phyloP scores from a whole-genome alignment of 1,140 invertebrate genomes.

The Aradophagus sp. region DNA sequence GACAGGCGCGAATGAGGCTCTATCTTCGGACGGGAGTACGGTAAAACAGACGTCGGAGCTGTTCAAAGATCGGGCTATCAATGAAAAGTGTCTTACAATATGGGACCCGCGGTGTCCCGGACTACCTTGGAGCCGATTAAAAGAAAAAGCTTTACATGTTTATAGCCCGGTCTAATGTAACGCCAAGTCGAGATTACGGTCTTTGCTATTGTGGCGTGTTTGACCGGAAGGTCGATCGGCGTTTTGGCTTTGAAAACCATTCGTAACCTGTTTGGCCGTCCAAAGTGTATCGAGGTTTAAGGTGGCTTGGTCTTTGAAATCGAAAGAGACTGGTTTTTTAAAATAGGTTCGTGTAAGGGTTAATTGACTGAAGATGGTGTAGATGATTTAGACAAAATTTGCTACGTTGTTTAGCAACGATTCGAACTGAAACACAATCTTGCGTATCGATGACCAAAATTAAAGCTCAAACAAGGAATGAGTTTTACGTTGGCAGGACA shows the following conservation, averaged over 20 bases:
- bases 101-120: conserved; percentile 55
- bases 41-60: conserved; percentile 23
- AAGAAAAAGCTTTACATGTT: conserved; percentile 35
- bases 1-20: conserved; percentile 28
- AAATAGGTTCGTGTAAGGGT: too few relatives aligned
- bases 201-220: conserved; percentile 3
- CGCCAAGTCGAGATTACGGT: conserved; percentile 25
- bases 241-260: background rate
- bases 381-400: too few relatives aligned
- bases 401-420: too few relatives aligned
- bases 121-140: conserved; percentile 8
- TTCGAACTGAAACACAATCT: too few relatives aligned
- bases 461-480: too few relatives aligned
- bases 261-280: conserved; percentile 18
- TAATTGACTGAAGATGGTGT: too few relatives aligned
- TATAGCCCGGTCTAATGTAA: conserved; percentile 33
- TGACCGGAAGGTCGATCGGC: conserved; percentile 12
- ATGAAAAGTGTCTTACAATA: conserved; percentile 64
- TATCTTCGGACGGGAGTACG: conserved; percentile 11
- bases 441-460: too few relatives aligned
- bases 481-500: too few relatives aligned
- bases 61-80: conserved; percentile 55
- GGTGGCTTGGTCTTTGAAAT: too few relatives aligned
- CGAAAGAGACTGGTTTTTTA: too few relatives aligned
- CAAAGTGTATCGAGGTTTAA: too few relatives aligned